Evolutionary conservation across 2,113 vertebrate species (phyloP), one percentile per base, ranked within the genome.

Genomic region (Nothocercus nigrocapillus): DNA sequence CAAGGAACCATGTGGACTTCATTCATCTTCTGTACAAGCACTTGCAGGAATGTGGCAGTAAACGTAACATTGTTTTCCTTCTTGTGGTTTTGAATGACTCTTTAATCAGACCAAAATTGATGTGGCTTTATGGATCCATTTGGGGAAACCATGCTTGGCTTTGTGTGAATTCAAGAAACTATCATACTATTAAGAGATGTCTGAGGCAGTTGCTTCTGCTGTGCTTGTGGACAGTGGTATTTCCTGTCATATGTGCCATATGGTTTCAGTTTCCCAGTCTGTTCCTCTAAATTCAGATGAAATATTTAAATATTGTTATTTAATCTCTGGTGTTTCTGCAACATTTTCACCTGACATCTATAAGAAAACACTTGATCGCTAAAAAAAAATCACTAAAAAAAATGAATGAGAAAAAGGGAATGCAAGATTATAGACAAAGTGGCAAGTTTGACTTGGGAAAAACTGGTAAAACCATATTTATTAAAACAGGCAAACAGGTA

Each of bases 21-120:
- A 96, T 96, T 97, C 95, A 82, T 96, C 90, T 73, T 84, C 88
- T 90, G 73, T 85, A 90, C 80, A 90, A 86, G 86, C 81, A 66
- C 78, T 95, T 59, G 24, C 30, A 94, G 86, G 93, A 95, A 96
- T 95, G 94, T 87, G 87, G 95, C 94, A 91, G 96, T 94, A 94
- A 95, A 94, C 78, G 92, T 81, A 85, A 67, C 72, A 74, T 95
- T 93, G 81, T 96, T 96, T 94, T 96, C 61, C 85, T 94, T 93
- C 79, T 96, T 96, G 96, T 94, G 96, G 96, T 94, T 96, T 96
- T 91, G 78, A 96, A 72, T 62, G 87, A 94, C 84, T 81, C 96
- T 97, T 97, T 96, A 96, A 97, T 97, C 96, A 96, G 84, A 91
- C 84, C 91, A 94, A 96, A 96, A 97, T 83, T 96, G 87, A 87